Conservation (phyloP, 2,113 vertebrate genomes). For the Phrynosoma platyrhinos region DNA sequence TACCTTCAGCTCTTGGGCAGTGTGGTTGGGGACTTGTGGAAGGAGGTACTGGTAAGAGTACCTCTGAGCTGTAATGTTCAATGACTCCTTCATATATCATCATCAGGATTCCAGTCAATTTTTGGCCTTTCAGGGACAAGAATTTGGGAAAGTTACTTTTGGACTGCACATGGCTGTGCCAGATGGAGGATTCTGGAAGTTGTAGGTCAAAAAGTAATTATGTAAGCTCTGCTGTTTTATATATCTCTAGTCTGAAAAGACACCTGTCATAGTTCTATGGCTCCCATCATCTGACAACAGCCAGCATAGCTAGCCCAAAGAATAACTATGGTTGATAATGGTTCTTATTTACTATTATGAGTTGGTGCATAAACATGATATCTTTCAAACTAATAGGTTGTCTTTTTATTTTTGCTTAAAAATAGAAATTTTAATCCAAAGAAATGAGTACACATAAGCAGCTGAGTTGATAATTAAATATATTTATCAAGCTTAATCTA, state of each 20-base stretch:
- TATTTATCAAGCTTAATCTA: conserved; percentile 57
- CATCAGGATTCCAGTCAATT: not conserved
- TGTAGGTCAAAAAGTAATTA: too few species aligned
- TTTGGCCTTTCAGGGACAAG: not conserved
- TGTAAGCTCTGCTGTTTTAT: not conserved
- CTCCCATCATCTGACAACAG: not conserved
- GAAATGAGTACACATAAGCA: not conserved
- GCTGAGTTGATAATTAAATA: conserved; percentile 64
- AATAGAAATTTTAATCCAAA: conserved; percentile 41
- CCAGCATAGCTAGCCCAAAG: not conserved
- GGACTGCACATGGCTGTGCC: too few species aligned
- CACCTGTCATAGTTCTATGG: not conserved
- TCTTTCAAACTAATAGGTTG: conserved; percentile 45
- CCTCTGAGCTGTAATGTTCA: too few species aligned
- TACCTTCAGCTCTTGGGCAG: too few species aligned
- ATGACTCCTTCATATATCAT: too few species aligned
- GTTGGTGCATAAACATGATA: conserved; percentile 43
- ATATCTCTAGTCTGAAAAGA: not conserved
- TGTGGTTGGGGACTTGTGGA: too few species aligned
- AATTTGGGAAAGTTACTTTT: too few species aligned
- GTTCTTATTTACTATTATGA: conserved; percentile 46
- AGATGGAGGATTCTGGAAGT: too few species aligned
- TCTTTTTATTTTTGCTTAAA: conserved; percentile 37
- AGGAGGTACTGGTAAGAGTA: too few species aligned
- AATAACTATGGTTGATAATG: not conserved